Percentiles rank a stretch among this genome's conserved stretches.
These are phyloP conservation scores for Brachionus koreanus DNA, from an alignment of 1,140 invertebrate genomes.

Conservation along the genomic window DNA sequence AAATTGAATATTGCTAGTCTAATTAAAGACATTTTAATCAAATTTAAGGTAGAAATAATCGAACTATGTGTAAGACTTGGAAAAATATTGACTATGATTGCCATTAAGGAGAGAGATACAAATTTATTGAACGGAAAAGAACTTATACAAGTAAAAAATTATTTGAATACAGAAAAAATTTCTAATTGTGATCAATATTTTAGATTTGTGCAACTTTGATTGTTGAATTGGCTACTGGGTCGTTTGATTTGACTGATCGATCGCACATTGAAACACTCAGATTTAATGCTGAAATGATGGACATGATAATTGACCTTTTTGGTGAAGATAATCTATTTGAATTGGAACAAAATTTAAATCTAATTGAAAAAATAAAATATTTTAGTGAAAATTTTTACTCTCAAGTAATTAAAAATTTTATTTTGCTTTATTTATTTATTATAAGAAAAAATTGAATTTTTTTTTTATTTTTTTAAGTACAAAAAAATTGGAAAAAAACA, in stretches of 20 bases:
- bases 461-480: neutral
- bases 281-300: conserved; percentile 29
- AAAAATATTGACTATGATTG: neutral
- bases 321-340: conserved; percentile 29
- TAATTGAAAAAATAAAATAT: conserved; percentile 31
- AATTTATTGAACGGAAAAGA: neutral
- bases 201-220: neutral
- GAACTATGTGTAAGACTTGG: conserved; percentile 20
- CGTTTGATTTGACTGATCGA: conserved; percentile 31
- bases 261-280: neutral
- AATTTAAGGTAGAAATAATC: neutral
- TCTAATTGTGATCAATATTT: neutral
- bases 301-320: conserved; percentile 21
- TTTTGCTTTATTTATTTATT: neutral
- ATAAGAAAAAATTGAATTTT: neutral
- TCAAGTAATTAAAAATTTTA: neutral
- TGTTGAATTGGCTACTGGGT: neutral
- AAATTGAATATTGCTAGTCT: neutral
- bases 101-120: neutral
- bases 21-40: conserved; percentile 20
- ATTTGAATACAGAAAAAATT: neutral
- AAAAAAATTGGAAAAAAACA: conserved; percentile 24
- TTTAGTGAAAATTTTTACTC: conserved; percentile 29
- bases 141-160: neutral
- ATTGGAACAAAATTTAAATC: neutral